These are phyloP conservation scores for Laticauda laticaudata DNA, from an alignment of 2,113 vertebrate genomes.

Conservation along the genomic window DNA sequence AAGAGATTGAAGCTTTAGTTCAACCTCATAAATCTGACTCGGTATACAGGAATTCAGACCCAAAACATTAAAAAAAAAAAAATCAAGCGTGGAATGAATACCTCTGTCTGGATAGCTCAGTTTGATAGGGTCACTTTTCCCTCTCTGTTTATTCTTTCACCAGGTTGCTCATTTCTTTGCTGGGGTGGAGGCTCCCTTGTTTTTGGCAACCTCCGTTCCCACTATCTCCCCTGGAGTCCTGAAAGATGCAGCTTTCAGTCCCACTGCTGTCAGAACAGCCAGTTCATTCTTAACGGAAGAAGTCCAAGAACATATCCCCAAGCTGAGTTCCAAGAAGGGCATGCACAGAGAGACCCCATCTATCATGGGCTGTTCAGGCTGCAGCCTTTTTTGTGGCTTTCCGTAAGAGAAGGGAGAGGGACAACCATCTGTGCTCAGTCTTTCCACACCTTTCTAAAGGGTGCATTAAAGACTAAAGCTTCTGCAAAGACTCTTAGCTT, in stretches of 20 bases:
- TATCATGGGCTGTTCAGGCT: not conserved
- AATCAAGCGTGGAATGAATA: not conserved
- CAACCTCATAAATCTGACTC: not conserved
- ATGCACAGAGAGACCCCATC: not conserved
- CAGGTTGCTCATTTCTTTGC: not conserved
- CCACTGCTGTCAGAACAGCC: conserved; percentile 18
- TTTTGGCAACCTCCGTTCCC: conserved; percentile 4
- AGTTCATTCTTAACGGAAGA: conserved; percentile 5
- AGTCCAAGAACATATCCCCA: conserved; percentile 19
- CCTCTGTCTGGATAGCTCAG: not conserved
- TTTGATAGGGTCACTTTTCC: not conserved
- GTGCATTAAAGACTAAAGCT: not conserved
- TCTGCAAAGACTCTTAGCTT: not conserved
- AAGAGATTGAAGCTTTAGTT: not conserved
- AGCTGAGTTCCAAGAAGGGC: not conserved
- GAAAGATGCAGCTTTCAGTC: conserved; percentile 22
- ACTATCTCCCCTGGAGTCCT: conserved; percentile 1
- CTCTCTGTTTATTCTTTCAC: not conserved
- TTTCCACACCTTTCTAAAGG: not conserved
- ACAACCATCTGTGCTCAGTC: not conserved
- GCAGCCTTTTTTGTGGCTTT: not conserved
- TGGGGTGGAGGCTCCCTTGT: conserved; percentile 8
- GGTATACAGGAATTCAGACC: not conserved
- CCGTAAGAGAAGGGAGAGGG: not conserved
- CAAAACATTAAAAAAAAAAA: not conserved